phyloP scores from a whole-genome alignment of 2,888 invertebrate genomes.

The Drosophila kuntzei region DNA sequence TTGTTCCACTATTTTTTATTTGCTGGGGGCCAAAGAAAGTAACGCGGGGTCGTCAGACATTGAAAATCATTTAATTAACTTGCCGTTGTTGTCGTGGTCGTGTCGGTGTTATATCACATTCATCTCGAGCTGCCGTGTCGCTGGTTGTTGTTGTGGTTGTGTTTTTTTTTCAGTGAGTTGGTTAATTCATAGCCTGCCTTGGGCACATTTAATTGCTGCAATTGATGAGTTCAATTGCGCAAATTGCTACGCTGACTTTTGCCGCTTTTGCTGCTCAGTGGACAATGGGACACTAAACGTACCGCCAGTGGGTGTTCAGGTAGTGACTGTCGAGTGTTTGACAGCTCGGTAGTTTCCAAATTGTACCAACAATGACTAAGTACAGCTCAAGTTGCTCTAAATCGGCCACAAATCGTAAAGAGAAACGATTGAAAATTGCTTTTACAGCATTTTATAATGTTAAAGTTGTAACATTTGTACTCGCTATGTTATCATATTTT shows the following conservation, averaged over 20 bases:
- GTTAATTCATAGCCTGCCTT: conserved; percentile 67
- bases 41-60: conserved; percentile 62
- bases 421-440: conserved; percentile 4
- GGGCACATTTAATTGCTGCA: conserved; percentile 79
- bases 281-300: conserved; percentile 20
- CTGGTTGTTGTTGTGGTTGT: conserved; percentile 14
- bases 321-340: conserved; percentile 36
- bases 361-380: conserved; percentile 15
- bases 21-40: conserved; percentile 63
- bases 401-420: background rate
- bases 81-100: conserved; percentile 29
- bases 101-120: conserved; percentile 65
- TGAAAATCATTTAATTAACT: conserved; percentile 80
- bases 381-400: conserved; percentile 15
- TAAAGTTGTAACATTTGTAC: background rate
- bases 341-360: conserved; percentile 21
- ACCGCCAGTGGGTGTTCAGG: conserved; percentile 57
- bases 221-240: conserved; percentile 82
- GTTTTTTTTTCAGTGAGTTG: conserved; percentile 46
- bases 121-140: conserved; percentile 44
- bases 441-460: background rate
- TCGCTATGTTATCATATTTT: background rate
- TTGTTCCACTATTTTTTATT: conserved; percentile 27
- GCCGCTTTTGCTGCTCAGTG: conserved; percentile 21
- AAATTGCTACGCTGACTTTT: conserved; percentile 73